These are phyloP conservation scores for Ylistrum balloti DNA, from an alignment of 1,140 invertebrate species.

Conservation along the genomic window DNA sequence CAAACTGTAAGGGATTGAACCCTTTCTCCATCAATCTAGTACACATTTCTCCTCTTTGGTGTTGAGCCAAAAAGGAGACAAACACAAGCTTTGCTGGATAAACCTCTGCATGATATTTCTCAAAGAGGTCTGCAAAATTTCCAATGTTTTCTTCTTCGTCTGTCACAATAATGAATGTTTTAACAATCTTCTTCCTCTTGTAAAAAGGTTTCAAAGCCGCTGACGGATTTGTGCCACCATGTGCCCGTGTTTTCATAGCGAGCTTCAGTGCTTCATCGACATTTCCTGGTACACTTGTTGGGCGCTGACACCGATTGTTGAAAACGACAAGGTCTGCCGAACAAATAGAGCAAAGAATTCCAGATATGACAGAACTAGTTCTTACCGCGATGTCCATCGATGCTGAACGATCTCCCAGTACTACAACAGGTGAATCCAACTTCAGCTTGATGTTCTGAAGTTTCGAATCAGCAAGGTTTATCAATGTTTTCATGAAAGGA, in stretches of 20 bases:
- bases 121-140: constrained; percentile 76
- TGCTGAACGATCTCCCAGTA: constrained; percentile 79
- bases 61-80: constrained; percentile 80
- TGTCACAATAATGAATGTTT: constrained; percentile 81
- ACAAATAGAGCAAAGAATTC: constrained; percentile 78
- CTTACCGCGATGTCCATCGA: constrained; percentile 81
- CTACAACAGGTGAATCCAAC: constrained; percentile 78
- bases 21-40: constrained; percentile 62
- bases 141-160: constrained; percentile 80
- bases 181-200: constrained; percentile 76
- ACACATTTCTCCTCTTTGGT: constrained; percentile 77
- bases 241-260: constrained; percentile 73
- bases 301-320: constrained; percentile 69
- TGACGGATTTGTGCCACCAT: constrained; percentile 77
- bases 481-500: constrained; percentile 63
- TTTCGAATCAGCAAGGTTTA: constrained; percentile 68
- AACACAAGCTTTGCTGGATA: constrained; percentile 80
- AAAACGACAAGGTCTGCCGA: constrained; percentile 80
- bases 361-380: constrained; percentile 80
- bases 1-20: constrained; percentile 75
- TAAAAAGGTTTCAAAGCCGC: constrained; percentile 79
- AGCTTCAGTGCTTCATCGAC: constrained; percentile 75
- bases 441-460: constrained; percentile 49
- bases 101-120: constrained; percentile 79
- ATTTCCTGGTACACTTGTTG: constrained; percentile 73